Percentiles rank a stretch among this genome's conserved stretches.
These are phyloP conservation scores for Synergus itoensis DNA, from an alignment of 2,888 invertebrate species.

Conservation along the genomic window DNA sequence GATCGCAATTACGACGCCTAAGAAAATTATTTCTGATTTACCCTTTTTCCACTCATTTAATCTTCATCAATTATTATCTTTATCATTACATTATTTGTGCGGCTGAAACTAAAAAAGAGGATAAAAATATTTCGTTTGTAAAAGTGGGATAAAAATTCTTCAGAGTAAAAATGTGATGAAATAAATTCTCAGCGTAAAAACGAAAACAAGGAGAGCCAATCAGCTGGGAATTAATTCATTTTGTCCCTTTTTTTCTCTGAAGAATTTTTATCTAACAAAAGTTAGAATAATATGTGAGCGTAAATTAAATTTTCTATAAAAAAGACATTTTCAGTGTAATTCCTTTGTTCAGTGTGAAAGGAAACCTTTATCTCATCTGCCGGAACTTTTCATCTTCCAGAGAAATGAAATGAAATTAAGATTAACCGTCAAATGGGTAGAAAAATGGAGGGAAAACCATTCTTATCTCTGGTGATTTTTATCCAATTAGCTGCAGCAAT, in stretches of 20 bases:
- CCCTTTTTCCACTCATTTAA: neutral
- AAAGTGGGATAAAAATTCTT: too few relatives aligned
- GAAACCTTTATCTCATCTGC: neutral
- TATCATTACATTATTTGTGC: neutral
- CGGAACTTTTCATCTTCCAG: neutral
- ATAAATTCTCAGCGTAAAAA: too few relatives aligned
- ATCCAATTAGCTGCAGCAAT: conserved; percentile 22
- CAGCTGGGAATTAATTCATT: too few relatives aligned
- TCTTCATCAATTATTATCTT: neutral
- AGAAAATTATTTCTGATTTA: neutral
- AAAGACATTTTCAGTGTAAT: too few relatives aligned
- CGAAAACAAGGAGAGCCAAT: too few relatives aligned
- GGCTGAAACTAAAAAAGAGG: neutral
- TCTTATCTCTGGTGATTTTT: conserved; percentile 3
- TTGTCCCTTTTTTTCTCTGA: too few relatives aligned
- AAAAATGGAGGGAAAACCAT: neutral
- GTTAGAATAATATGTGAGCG: too few relatives aligned
- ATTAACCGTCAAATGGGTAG: neutral
- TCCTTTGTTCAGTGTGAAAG: neutral
- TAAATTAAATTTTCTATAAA: too few relatives aligned
- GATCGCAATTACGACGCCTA: neutral
- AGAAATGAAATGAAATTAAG: neutral
- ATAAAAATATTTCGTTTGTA: neutral
- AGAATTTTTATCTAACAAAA: too few relatives aligned
- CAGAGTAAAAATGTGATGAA: too few relatives aligned